Base-by-base conservation (phyloP, 1,140 invertebrate species). In the Drosophila burlai region DNA sequence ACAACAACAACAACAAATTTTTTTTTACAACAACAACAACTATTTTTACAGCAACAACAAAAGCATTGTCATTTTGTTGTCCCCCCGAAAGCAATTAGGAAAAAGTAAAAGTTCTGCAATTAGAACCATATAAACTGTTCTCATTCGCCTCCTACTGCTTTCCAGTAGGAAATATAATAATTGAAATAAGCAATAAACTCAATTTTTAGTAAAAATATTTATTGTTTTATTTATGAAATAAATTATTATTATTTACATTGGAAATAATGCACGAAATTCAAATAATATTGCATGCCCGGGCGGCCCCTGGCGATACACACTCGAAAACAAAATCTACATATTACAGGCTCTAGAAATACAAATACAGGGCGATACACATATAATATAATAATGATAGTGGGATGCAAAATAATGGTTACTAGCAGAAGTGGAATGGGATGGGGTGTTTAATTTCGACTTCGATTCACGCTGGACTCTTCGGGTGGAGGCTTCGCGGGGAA, bases 181-280 rank as follows among this genome's bases (percentile, higher is more conserved):
- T 26, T 26, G 0, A 36, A 36, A 13, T 36, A 36, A 36, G 34
- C 34, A 36, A 10, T 18, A 18, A 4, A 4, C 3, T 8, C 1
- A 3, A 1, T 15, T n/a, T 50, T 50, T 50, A 50, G 49, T 52
- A 81, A 83, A 89, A 87, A 82, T 78, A 76, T 66, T 75, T 62
- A 74, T 89, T 80, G 62, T 81, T 87, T 87, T 87, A 89, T 87
- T 87, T 87, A 87, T 89, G 84, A 89, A 87, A 87, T 87, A 87
- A 87, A 87, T 87, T 87, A 87, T 87, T 87, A 87, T 87, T 87
- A 87, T 87, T 87, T 87, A 87, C 84, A 87, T 81, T 89, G 83
- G 77, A 89, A 89, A 87, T 87, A 87, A 87, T 87, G 84, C 84
- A 83, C 80, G 62, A 87, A 87, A 78, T 87, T 89, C 77, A 89